phyloP scores from a whole-genome alignment of 1,140 invertebrate species.

The Cydia pomonella region DNA sequence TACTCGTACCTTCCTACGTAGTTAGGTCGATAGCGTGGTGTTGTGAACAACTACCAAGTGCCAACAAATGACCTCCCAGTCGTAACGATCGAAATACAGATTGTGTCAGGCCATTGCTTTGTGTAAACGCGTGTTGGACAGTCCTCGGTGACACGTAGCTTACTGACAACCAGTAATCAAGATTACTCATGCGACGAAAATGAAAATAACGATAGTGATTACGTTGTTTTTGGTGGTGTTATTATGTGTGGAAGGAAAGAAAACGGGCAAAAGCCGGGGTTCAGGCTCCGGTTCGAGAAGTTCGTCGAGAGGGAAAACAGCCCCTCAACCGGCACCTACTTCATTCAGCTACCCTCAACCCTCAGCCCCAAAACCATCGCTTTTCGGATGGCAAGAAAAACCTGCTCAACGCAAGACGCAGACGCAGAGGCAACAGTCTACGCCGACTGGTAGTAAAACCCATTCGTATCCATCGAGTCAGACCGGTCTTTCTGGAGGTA shows the following conservation, averaged over 20 bases:
- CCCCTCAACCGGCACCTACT: conserved; percentile 64
- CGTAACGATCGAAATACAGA: conserved; percentile 32
- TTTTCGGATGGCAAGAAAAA: conserved; percentile 74
- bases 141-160: conserved; percentile 24
- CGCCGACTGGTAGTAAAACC: conserved; percentile 53
- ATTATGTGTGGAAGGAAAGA: conserved; percentile 56
- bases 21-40: conserved; percentile 28
- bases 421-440: conserved; percentile 51
- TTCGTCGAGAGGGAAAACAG: conserved; percentile 57
- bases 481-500: conserved; percentile 64
- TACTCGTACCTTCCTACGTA: neutral
- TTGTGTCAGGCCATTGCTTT: conserved; percentile 20
- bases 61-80: conserved; percentile 29
- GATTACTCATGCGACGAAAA: conserved; percentile 36
- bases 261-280: conserved; percentile 59
- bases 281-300: conserved; percentile 57
- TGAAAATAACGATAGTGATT: conserved; percentile 47
- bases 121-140: conserved; percentile 24
- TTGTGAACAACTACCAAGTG: conserved; percentile 33
- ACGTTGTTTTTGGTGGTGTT: conserved; percentile 42
- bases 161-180: neutral
- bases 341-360: conserved; percentile 66
- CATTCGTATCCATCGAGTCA: conserved; percentile 74
- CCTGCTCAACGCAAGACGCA: conserved; percentile 55
- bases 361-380: conserved; percentile 63